Evolutionary conservation across 2,113 vertebrate genomes (phyloP).

Genomic region (Oncorhynchus masou): DNA sequence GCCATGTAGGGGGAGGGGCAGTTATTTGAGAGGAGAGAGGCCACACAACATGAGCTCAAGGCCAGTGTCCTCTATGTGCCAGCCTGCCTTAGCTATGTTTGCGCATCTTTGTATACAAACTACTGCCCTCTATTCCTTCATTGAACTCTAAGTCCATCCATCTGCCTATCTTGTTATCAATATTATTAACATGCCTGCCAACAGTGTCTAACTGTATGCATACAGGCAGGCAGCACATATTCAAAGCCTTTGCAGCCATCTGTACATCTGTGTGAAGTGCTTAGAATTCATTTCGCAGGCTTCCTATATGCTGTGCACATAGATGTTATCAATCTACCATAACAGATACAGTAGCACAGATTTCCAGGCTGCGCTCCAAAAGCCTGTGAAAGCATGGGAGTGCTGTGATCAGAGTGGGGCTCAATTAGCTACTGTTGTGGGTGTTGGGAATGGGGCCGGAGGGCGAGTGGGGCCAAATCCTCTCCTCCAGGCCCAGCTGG

Average conservation of each 20-base stretch:
- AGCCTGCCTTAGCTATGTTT: not conserved
- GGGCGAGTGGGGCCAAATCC: conserved; percentile 60
- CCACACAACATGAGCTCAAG: conserved; percentile 42
- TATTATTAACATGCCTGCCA: not conserved
- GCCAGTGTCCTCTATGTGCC: conserved; percentile 22
- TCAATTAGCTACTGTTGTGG: conserved; percentile 67
- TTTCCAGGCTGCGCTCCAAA: conserved; percentile 46
- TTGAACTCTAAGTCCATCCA: not conserved
- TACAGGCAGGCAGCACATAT: too few species aligned
- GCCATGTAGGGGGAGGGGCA: conserved; percentile 41
- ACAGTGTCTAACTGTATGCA: not conserved
- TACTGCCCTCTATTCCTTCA: too few species aligned
- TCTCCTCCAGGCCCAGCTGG: conserved; percentile 59
- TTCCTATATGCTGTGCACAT: not conserved
- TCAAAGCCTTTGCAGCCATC: too few species aligned
- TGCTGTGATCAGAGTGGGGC: conserved; percentile 44
- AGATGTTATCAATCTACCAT: not conserved
- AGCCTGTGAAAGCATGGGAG: conserved; percentile 52
- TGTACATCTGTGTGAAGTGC: too few species aligned
- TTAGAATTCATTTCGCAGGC: too few species aligned
- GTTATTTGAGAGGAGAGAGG: conserved; percentile 17
- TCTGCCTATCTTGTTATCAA: not conserved
- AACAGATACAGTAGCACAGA: conserved; percentile 39
- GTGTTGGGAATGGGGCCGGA: conserved; percentile 9
- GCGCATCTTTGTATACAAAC: not conserved